Evolutionary conservation across 2,888 invertebrate genomes (phyloP).

Genomic region (Escarpia spicata): DNA sequence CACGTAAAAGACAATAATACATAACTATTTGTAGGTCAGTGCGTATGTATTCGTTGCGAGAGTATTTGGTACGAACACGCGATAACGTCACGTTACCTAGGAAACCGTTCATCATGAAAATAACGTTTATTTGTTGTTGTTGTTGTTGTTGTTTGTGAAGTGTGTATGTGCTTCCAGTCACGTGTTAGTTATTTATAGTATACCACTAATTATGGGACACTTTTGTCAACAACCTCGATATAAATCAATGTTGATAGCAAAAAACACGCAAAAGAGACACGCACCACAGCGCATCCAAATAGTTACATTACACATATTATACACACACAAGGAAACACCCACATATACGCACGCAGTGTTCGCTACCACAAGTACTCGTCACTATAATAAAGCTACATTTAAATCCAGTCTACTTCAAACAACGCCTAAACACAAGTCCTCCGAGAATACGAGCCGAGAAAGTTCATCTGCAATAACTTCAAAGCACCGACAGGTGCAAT

Average conservation of each 20-base stretch:
- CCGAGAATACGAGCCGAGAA: neutral
- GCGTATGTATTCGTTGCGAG: too few relatives aligned
- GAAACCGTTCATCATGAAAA: neutral
- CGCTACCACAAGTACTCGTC: neutral
- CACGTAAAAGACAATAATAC: too few relatives aligned
- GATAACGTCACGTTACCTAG: neutral
- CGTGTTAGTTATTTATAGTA: neutral
- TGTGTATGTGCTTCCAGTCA: neutral
- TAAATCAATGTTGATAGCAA: neutral
- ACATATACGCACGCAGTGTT: neutral
- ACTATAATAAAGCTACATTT: neutral
- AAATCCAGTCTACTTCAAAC: neutral
- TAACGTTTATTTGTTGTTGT: neutral
- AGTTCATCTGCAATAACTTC: neutral
- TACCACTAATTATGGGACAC: neutral
- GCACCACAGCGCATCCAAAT: neutral
- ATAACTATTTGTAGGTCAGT: too few relatives aligned
- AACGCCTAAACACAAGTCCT: neutral
- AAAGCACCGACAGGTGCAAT: neutral
- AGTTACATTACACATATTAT: neutral
- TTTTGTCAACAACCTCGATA: neutral
- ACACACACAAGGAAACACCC: neutral
- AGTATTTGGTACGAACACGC: too few relatives aligned
- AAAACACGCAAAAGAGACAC: neutral
- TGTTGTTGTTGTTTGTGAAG: too few relatives aligned